Percentiles rank a stretch among this genome's conserved stretches.
Conservation (phyloP, 2,797 vertebrate species). For the Pitangus sulphuratus region DNA sequence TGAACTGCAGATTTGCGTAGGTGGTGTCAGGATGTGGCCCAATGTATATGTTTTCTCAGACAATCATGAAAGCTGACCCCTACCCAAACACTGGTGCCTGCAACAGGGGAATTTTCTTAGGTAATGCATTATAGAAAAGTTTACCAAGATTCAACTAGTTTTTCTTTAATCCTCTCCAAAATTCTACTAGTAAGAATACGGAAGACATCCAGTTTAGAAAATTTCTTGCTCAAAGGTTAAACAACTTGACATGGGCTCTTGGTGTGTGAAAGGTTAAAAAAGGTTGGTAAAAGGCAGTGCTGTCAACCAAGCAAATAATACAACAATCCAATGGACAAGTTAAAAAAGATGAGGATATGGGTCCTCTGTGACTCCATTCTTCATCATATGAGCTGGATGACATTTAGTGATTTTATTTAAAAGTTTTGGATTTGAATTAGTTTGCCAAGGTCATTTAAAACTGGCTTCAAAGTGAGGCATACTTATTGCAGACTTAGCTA, state of each 20-base stretch:
- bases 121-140: not conserved
- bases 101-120: not conserved
- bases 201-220: not conserved
- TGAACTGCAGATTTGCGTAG: not conserved
- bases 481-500: not conserved
- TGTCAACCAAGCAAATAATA: not conserved
- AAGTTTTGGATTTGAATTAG: not conserved
- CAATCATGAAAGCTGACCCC: rapidly evolving
- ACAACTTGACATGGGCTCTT: not conserved
- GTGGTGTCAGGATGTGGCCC: not conserved
- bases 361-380: not conserved
- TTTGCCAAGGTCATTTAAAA: not conserved
- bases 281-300: not conserved
- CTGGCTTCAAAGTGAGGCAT: not conserved
- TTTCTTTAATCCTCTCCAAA: not conserved
- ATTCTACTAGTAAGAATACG: not conserved
- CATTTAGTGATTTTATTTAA: not conserved
- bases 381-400: not conserved
- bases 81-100: not conserved
- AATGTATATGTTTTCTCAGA: not conserved
- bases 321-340: not conserved
- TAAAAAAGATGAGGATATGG: not conserved
- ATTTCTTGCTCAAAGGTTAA: not conserved
- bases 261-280: not conserved
- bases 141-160: not conserved